Base-by-base conservation (phyloP, 2,888 invertebrate genomes). In the Callimorpha dominula region DNA sequence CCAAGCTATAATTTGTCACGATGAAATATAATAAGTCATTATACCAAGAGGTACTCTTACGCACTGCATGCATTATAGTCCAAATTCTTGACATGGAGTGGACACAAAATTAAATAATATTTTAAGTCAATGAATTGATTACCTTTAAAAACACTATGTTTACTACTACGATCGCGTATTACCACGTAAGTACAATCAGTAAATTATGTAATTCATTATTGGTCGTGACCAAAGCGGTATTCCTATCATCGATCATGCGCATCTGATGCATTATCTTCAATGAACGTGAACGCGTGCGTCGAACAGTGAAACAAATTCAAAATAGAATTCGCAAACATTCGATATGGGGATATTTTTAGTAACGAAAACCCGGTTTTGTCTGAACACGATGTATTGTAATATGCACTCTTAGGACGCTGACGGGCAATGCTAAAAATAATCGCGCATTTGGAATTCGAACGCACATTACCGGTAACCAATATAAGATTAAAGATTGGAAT, bases 301-400 rank as follows among this genome's bases (percentile, higher is more conserved):
- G 87, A 87, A 89, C 88, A 87, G 85, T 88, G 81, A 84, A 89
- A 92, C 91, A 90, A 91, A 89, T 91, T 91, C 87, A 91, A 95
- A 95, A 95, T 95, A 95, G 94, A 94, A 90, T 94, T 93, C 91
- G 93, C 93, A 95, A 94, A 93, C 95, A 95, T 95, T 94, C 91
- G 95, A 95, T 95, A 95, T 90, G 93, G 90, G 92, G 91, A 89
- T 95, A 95, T 95, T 94, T 94, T 91, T 95, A 95, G 95, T 91
- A 89, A 78, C 90, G 88, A 93, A 92, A 95, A 95, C 95, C 95
- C 92, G 95, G 95, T 95, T 95, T 93, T 92, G 91, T 91, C 83
- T 84, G 87, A 89, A 90, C 91, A 90, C 89, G 87, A 88, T 86
- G 91, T 92, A 94, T 95, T 95, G 94, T 94, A 87, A 88, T 90